Evolutionary conservation across 2,113 vertebrate genomes (phyloP).

Genomic region (Xenotilapia leptura): DNA sequence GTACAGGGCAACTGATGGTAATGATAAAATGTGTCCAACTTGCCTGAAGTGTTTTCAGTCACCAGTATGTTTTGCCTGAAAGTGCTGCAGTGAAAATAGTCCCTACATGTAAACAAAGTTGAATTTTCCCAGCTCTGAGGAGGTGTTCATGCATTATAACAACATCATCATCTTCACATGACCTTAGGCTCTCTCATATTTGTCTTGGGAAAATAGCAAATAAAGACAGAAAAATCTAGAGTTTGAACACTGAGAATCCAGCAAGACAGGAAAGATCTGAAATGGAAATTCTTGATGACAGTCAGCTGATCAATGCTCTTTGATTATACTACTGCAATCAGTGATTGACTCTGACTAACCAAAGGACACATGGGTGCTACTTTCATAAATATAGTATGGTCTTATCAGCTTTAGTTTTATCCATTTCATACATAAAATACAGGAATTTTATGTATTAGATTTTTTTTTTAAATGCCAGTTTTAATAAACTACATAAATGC

Average conservation of each 20-base stretch:
- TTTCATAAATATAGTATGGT: neutral
- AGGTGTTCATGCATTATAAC: conserved; percentile 18
- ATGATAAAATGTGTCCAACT: neutral
- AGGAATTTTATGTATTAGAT: neutral
- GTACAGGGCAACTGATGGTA: neutral
- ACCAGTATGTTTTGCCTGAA: neutral
- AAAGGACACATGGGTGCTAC: neutral
- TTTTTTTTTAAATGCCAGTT: neutral
- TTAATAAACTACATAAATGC: neutral
- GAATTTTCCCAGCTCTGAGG: neutral
- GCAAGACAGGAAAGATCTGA: neutral
- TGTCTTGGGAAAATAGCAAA: neutral
- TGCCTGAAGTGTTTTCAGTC: neutral
- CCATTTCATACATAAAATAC: neutral
- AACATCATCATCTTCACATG: conserved; percentile 3
- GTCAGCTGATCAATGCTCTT: neutral
- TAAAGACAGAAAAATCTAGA: neutral
- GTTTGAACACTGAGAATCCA: neutral
- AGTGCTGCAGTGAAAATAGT: neutral
- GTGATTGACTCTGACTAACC: neutral
- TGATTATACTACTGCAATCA: neutral
- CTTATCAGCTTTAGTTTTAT: neutral
- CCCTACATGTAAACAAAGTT: neutral
- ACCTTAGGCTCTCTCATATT: conserved; percentile 10
- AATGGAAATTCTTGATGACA: neutral